Conservation (phyloP, 2,113 vertebrate genomes). For the Leuciscus idus region DNA sequence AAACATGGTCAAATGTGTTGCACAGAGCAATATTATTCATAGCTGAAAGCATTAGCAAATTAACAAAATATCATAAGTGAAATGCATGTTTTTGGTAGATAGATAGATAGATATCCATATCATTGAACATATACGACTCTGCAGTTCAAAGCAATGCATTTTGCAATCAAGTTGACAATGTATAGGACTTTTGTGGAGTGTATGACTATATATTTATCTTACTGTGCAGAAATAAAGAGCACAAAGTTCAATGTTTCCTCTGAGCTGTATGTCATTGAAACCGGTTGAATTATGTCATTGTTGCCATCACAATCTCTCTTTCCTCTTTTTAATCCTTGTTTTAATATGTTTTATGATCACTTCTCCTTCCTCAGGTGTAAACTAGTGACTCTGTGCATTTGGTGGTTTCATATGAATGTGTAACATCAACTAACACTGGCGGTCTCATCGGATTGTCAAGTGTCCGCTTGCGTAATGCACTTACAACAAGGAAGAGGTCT, state of each 20-base stretch:
- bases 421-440: background rate
- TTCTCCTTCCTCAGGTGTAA: background rate
- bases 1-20: background rate
- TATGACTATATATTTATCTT: background rate
- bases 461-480: constrained; percentile 39
- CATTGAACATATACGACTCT: background rate
- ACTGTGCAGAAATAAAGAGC: background rate
- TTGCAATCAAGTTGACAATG: background rate
- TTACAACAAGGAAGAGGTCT: constrained; percentile 16
- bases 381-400: background rate
- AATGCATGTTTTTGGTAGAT: background rate
- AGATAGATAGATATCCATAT: too few relatives aligned
- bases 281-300: background rate
- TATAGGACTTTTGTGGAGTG: background rate
- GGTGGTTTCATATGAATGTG: background rate
- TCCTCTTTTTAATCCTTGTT: background rate
- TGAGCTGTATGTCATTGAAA: background rate
- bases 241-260: background rate
- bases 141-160: background rate
- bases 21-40: background rate
- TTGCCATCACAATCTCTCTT: background rate
- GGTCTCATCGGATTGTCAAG: constrained; percentile 33
- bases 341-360: background rate
- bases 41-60: background rate
- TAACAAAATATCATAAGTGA: background rate